Evolutionary conservation across 2,888 invertebrate species (phyloP).

Genomic region (Abrostola tripartita): DNA sequence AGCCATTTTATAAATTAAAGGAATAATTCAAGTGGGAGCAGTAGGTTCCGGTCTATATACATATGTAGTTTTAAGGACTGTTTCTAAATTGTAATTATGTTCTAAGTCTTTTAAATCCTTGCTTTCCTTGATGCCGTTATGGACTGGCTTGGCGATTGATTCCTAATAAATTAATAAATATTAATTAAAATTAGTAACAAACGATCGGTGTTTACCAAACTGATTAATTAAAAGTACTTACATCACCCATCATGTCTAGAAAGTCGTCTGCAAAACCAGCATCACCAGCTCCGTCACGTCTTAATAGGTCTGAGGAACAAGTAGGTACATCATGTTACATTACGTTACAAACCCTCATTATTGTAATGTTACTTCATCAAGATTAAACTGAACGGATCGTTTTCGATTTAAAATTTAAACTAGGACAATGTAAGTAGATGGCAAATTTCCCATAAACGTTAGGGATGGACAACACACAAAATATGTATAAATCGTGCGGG

Average conservation of each 20-base stretch:
- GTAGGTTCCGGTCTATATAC: slow-evolving; percentile 65
- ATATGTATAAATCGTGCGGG: too few relatives aligned
- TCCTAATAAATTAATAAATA: slow-evolving; percentile 37
- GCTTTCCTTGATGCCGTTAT: slow-evolving; percentile 14
- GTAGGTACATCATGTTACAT: slow-evolving; percentile 12
- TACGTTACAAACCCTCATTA: too few relatives aligned
- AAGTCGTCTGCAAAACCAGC: slow-evolving; percentile 74
- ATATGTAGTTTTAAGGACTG: slow-evolving; percentile 64
- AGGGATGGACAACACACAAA: too few relatives aligned
- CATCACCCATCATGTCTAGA: slow-evolving; percentile 78
- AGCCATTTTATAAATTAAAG: too few relatives aligned
- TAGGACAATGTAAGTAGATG: too few relatives aligned
- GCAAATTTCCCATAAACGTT: too few relatives aligned
- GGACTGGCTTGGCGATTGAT: slow-evolving; percentile 19
- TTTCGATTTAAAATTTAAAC: too few relatives aligned
- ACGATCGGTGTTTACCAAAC: not conserved
- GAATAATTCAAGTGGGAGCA: slow-evolving; percentile 55
- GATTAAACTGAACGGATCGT: too few relatives aligned
- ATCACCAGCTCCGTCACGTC: slow-evolving; percentile 44
- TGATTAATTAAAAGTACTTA: slow-evolving; percentile 62
- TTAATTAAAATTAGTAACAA: slow-evolving; percentile 7
- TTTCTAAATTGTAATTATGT: slow-evolving; percentile 59
- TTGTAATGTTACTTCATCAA: too few relatives aligned
- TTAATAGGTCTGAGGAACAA: slow-evolving; percentile 41
- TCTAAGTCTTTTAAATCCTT: slow-evolving; percentile 11